phyloP scores from a whole-genome alignment of 1,140 invertebrate species.

The Phymorhynchus buccinoides region DNA sequence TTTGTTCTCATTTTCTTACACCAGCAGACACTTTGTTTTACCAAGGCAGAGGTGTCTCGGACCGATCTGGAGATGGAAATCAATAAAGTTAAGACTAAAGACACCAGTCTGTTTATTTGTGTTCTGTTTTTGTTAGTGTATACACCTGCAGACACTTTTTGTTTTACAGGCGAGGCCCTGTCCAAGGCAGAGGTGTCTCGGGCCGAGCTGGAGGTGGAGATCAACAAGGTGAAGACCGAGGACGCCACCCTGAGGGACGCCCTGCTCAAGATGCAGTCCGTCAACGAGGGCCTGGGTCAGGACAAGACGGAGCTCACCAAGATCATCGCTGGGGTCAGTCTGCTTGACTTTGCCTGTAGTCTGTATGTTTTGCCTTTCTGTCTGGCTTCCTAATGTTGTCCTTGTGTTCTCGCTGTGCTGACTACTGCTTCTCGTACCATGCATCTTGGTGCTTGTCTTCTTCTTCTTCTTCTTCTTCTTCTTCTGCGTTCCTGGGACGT shows the following conservation, averaged over 20 bases:
- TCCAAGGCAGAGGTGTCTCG: slow-evolving; percentile 68
- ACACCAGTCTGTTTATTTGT: slow-evolving; percentile 67
- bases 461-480: too few relatives aligned
- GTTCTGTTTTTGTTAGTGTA: too few relatives aligned
- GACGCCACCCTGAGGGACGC: slow-evolving; percentile 70
- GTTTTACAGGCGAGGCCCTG: background rate
- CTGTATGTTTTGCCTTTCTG: too few relatives aligned
- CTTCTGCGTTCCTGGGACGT: too few relatives aligned
- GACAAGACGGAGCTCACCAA: slow-evolving; percentile 74
- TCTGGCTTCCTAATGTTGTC: too few relatives aligned
- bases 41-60: slow-evolving; percentile 68
- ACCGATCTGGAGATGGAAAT: slow-evolving; percentile 72
- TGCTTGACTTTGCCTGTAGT: background rate
- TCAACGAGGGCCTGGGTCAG: slow-evolving; percentile 73
- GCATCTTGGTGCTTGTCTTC: too few relatives aligned
- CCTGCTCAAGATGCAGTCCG: slow-evolving; percentile 72
- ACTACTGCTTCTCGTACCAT: too few relatives aligned
- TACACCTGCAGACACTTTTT: too few relatives aligned
- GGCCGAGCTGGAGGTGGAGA: slow-evolving; percentile 71
- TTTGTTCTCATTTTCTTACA: too few relatives aligned
- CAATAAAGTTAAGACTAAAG: slow-evolving; percentile 71
- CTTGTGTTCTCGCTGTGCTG: too few relatives aligned
- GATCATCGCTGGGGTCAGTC: slow-evolving; percentile 70
- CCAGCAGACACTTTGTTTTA: too few relatives aligned
- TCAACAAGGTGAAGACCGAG: slow-evolving; percentile 71